A percentile compares a stretch with the other conserved stretches of the same genome.
phyloP scores from a whole-genome alignment of 2,113 vertebrate genomes.

The Reinhardtius hippoglossoides region DNA sequence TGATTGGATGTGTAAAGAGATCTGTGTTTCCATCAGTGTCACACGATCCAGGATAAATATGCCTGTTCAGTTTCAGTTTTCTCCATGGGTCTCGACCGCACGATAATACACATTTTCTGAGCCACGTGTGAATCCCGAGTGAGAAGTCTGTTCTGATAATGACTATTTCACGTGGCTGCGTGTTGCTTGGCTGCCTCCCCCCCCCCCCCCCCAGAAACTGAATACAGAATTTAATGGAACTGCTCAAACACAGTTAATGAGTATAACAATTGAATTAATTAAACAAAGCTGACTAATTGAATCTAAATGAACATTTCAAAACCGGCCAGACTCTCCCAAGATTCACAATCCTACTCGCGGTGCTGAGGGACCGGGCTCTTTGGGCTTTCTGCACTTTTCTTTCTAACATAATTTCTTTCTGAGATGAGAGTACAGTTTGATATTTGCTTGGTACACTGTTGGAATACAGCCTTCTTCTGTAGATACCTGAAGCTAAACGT shows the following conservation, averaged over 20 bases:
- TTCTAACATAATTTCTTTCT: too few relatives aligned
- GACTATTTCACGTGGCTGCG: constrained; percentile 44
- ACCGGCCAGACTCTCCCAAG: constrained; percentile 24
- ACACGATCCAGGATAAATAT: too few relatives aligned
- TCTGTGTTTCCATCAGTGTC: background rate
- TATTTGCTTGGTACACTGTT: background rate
- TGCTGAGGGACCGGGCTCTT: constrained; percentile 15
- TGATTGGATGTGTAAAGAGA: constrained; percentile 7
- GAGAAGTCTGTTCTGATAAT: constrained; percentile 55
- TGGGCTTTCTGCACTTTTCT: background rate
- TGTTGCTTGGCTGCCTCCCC: constrained; percentile 21
- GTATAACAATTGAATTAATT: constrained; percentile 69
- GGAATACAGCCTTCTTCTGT: too few relatives aligned
- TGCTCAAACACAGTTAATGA: constrained; percentile 69
- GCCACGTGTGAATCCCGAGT: background rate
- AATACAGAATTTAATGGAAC: constrained; percentile 61
- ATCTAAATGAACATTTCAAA: constrained; percentile 65
- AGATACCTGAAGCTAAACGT: too few relatives aligned
- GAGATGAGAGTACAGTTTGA: too few relatives aligned
- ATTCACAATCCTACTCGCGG: constrained; percentile 20
- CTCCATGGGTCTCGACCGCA: background rate
- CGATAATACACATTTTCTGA: too few relatives aligned
- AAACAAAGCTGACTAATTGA: constrained; percentile 65
- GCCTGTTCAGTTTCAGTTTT: too few relatives aligned
- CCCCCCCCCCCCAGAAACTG: constrained; percentile 31